Base-by-base conservation (phyloP, 2,888 invertebrate species). In the Pseudococcus viburni region DNA sequence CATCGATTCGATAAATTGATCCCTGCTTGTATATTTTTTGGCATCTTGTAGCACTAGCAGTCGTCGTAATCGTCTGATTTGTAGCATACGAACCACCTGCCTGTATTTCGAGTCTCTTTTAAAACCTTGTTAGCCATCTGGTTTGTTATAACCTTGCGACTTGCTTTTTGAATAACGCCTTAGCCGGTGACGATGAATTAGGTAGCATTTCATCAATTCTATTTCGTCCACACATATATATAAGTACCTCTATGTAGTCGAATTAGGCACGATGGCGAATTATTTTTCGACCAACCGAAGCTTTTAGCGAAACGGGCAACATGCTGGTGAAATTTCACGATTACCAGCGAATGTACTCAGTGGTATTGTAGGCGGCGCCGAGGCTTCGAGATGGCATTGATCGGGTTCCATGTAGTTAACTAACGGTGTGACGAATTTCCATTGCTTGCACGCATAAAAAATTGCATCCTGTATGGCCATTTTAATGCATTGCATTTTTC, bases 101-200 rank as follows among this genome's bases (percentile, higher is more conserved):
- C 59, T 19, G 15, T 33, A 19, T 85, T 26, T 17, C 26, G 26
- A 17, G n/a, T 26, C 17, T 48, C 15, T 12, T 9, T 39, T 39
- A 39, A 85, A 85, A 83, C 85, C 59, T 85, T 85, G 59, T 39
- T 26, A 85, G 39, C 85, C 85, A 85, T 85, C 59, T 85, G 85
- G 85, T 39, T 85, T 17, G 26, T 19, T 11, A 26, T 59, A 85
- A 85, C 85, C 85, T 85, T 59, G 85, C 59, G 7, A 33, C 26
- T 33, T 33, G 26, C 26, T 33, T 59, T 64, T 85, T 26, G 42
- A 80, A 80, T 80, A 42, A 39, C 46, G 26, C 26, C 42, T 42
- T n/a, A 11, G 3, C 26, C 77, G 39, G 3, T 15, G 77, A n/a
- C 73, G 46, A 77, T 33, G 42, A 77, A 77, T 83, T 19, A 48